Evolutionary conservation across 37 sponge, comb jelly and placozoan species (phyloP).

Genomic region (Theonella swinhoei): DNA sequence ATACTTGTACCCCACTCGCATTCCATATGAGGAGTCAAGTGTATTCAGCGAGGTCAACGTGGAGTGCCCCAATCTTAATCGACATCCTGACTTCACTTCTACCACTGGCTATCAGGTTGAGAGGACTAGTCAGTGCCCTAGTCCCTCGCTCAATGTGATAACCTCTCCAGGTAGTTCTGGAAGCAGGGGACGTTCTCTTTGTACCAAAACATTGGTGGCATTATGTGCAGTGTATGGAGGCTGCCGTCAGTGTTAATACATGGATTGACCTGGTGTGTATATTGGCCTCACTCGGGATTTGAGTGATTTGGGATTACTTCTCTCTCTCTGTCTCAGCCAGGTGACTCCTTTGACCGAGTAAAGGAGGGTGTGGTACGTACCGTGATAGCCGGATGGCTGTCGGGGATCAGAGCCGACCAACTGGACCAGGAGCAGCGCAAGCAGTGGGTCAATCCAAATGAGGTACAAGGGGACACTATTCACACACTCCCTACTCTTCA

Average conservation of each 20-base stretch:
- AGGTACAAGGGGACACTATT: no score
- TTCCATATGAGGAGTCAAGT: constrained; percentile 96
- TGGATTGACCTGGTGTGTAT: constrained; percentile 83
- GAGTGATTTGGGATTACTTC: background rate
- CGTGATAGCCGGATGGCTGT: constrained; percentile 39
- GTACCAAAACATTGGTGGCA: constrained; percentile 99
- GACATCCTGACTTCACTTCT: constrained; percentile 47
- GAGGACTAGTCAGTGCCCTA: background rate
- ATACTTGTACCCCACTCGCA: constrained; percentile 80
- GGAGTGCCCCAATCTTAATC: constrained; percentile 50
- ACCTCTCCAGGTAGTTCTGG: constrained; percentile 57
- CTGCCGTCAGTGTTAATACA: constrained; percentile 90
- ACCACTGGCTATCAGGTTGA: constrained; percentile 65
- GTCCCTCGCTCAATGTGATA: background rate
- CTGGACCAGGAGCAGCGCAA: background rate
- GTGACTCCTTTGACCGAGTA: constrained; percentile 60
- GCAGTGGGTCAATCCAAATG: constrained; percentile 77
- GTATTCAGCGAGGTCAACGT: constrained; percentile 89
- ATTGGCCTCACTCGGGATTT: background rate
- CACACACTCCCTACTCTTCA: no score
- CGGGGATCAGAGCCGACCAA: background rate
- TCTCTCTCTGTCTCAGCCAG: constrained; percentile 26
- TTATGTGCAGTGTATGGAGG: constrained; percentile 77
- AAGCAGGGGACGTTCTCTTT: constrained; percentile 87
- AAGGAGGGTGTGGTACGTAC: constrained; percentile 68